These are phyloP conservation scores for Entomyzon cyanotis DNA, from an alignment of 2,113 vertebrate species.

Conservation along the genomic window DNA sequence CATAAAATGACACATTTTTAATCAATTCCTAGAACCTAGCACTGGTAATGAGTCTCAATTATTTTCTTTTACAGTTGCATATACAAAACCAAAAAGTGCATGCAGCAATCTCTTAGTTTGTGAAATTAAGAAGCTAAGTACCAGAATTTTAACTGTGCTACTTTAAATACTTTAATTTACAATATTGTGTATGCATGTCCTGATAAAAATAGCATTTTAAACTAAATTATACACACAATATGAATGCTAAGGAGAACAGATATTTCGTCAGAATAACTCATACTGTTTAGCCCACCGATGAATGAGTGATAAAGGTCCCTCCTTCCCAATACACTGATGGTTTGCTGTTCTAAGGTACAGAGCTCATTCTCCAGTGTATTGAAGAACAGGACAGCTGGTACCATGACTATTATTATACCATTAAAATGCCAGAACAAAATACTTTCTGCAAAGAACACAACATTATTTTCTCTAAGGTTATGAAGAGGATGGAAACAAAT, in stretches of 20 bases:
- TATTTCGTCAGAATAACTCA: neutral
- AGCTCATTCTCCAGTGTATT: neutral
- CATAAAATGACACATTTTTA: neutral
- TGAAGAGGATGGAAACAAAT: neutral
- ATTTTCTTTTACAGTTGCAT: neutral
- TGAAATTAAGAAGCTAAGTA: neutral
- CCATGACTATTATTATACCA: neutral
- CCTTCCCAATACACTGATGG: neutral
- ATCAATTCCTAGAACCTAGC: fast-evolving
- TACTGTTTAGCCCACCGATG: neutral
- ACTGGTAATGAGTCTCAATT: neutral
- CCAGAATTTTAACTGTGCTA: neutral
- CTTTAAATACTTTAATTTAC: neutral
- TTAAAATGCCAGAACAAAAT: neutral
- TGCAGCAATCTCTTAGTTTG: neutral
- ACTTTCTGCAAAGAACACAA: neutral
- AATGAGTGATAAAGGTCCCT: neutral
- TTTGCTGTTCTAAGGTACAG: neutral
- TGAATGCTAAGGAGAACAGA: neutral
- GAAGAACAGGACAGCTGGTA: neutral
- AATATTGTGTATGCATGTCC: neutral
- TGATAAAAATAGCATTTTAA: neutral
- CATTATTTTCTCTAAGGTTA: neutral
- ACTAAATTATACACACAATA: neutral
- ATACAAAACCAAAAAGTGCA: neutral